A percentile compares a stretch with the other conserved stretches of the same genome.
Evolutionary conservation across 2,113 vertebrate genomes (phyloP).

Genomic region (Ardeotis arabs): DNA sequence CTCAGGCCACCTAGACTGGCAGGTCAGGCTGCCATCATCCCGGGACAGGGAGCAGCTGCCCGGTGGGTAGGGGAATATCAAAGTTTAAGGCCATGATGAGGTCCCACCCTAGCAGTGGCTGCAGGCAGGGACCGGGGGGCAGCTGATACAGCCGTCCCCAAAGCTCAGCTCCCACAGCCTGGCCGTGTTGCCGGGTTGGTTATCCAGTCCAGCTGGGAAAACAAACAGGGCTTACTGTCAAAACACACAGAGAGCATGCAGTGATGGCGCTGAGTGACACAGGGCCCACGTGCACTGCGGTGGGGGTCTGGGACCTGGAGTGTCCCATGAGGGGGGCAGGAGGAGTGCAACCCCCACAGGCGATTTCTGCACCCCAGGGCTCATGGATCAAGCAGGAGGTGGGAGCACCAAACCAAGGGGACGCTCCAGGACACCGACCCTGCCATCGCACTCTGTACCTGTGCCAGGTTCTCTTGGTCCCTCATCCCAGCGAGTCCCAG

Average conservation of each 20-base stretch:
- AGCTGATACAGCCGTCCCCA: neutral
- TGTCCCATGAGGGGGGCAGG: rapidly evolving
- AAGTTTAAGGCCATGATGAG: neutral
- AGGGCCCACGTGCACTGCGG: too few species aligned
- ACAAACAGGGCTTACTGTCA: neutral
- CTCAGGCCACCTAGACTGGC: neutral
- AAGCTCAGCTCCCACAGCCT: neutral
- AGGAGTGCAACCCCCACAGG: neutral
- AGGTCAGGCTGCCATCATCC: neutral
- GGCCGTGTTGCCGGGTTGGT: neutral
- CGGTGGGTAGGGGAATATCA: neutral
- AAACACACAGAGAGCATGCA: neutral
- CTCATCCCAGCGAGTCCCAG: neutral
- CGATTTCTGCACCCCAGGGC: neutral
- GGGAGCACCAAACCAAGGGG: neutral
- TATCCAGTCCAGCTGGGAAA: neutral
- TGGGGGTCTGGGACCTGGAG: neutral
- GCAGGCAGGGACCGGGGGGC: neutral
- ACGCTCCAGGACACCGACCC: rapidly evolving
- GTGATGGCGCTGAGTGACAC: neutral
- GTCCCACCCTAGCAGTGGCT: neutral
- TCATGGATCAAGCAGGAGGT: neutral
- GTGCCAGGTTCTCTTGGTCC: neutral
- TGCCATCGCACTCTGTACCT: neutral
- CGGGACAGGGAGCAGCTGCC: neutral